Conservation (phyloP, 2,888 invertebrate species). For the Lamproptera curius region DNA sequence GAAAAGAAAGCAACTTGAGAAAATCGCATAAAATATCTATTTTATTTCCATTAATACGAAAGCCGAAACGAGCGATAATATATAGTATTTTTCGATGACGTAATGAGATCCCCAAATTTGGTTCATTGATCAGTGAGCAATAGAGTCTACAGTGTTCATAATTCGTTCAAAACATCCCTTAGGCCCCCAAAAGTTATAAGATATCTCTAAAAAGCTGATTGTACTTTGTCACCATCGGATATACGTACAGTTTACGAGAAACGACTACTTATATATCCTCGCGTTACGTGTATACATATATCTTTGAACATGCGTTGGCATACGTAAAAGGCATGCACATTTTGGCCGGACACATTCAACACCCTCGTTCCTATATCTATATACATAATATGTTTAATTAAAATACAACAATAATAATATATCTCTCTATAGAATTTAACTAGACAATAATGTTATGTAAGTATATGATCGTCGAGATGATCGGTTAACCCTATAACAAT, state of each 20-base stretch:
- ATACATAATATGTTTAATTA: conserved; percentile 43
- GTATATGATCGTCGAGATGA: conserved; percentile 60
- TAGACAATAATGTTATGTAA: conserved; percentile 65
- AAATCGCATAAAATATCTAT: not conserved
- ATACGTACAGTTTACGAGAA: conserved; percentile 41
- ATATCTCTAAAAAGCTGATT: conserved; percentile 41
- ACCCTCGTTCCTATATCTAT: conserved; percentile 58
- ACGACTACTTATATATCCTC: conserved; percentile 52
- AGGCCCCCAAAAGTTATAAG: conserved; percentile 30
- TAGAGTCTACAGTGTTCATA: conserved; percentile 45
- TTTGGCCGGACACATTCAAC: conserved; percentile 70
- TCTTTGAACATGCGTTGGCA: conserved; percentile 56
- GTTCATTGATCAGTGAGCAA: conserved; percentile 71
- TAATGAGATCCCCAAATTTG: conserved; percentile 74
- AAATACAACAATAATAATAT: conserved; percentile 71
- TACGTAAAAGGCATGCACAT: conserved; percentile 57
- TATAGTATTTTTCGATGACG: conserved; percentile 26
- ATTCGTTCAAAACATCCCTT: conserved; percentile 60
- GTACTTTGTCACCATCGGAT: conserved; percentile 61
- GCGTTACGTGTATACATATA: conserved; percentile 53
- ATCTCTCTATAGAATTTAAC: conserved; percentile 70
- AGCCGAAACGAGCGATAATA: not conserved
- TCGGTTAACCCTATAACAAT: conserved; percentile 72
- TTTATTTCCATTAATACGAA: too few species aligned
- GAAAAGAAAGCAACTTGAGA: conserved; percentile 11